Evolutionary conservation across 2,113 vertebrate genomes (phyloP), one percentile per base, ranked within the genome.

Genomic region (Oceanites oceanicus): DNA sequence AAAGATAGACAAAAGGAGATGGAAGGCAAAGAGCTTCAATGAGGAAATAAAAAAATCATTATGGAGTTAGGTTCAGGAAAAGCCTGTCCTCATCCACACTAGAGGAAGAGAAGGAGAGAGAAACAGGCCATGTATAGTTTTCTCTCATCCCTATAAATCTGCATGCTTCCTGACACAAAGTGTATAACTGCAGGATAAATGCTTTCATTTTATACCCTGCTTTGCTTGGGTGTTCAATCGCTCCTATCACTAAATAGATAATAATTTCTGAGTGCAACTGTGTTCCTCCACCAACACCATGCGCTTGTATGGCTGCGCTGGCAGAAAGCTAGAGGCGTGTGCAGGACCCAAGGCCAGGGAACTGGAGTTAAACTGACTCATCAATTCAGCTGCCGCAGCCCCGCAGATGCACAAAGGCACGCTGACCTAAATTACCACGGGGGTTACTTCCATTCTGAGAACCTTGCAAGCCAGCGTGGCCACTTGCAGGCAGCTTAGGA

Each of bases 151-250:
- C 62, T 52, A 44, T 11, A 27, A 1, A 52, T 11, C 22, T 58
- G 21, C 47, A 34, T n/a, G 45, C 25, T 65, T 84, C 34, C 59
- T 14, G 29, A 74, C 29, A 55, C 20, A 50, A 10, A 17, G 26
- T 0, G 2, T 26, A 0, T 17, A 74, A 42, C 19, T 13, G 12
- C 21, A n/a, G 9, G 44, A 83, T 44, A 44, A 82, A 92, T 0
- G 0, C 15, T 88, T 32, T 21, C 5, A 68, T 66, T 76, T 75
- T 8, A 76, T 9, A 66, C 1, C 38, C 63, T 30, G 34, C 32
- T 90, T 87, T 66, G 49, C 68, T 30, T 11, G 18, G 26, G 8
- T 13, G 6, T 32, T 68, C 25, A 30, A 7, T 8, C 49, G 32
- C 16, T 83, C 59, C 73, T 44, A 11, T 25, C 36, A 32, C 40